Percentiles rank a stretch among this genome's conserved stretches.
phyloP scores from a whole-genome alignment of 2,113 vertebrate genomes.

The Herpetotheres cachinnans region DNA sequence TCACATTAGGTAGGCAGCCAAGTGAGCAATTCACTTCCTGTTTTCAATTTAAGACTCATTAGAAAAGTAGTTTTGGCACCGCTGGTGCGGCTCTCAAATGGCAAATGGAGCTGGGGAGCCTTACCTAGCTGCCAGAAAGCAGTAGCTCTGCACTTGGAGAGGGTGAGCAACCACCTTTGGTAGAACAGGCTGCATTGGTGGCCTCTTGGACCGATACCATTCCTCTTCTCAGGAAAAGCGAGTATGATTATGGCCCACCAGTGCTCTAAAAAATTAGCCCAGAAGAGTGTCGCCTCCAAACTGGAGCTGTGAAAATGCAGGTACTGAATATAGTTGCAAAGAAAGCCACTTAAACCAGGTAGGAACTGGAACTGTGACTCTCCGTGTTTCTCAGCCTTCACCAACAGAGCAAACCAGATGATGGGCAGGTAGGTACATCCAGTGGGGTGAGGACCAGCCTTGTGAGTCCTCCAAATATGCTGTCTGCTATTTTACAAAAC shows the following conservation, averaged over 20 bases:
- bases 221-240: not conserved
- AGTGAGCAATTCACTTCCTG: constrained; percentile 14
- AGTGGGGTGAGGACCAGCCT: not conserved
- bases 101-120: not conserved
- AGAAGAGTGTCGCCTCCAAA: not conserved
- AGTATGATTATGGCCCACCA: not conserved
- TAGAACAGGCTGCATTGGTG: not conserved
- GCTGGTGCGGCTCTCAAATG: not conserved
- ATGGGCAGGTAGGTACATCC: fast-evolving
- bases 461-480: fast-evolving
- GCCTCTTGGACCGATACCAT: not conserved
- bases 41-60: not conserved
- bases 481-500: not conserved
- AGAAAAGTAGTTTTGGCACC: not conserved
- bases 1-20: not conserved
- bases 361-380: not conserved
- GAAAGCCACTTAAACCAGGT: not conserved
- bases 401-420: not conserved
- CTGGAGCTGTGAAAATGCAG: not conserved
- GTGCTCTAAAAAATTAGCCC: not conserved
- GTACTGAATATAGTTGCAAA: not conserved
- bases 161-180: not conserved
- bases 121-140: not conserved
- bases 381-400: not conserved
- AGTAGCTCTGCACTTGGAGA: not conserved